Base-by-base conservation (phyloP, 2,113 vertebrate species). In the Lota lota region DNA sequence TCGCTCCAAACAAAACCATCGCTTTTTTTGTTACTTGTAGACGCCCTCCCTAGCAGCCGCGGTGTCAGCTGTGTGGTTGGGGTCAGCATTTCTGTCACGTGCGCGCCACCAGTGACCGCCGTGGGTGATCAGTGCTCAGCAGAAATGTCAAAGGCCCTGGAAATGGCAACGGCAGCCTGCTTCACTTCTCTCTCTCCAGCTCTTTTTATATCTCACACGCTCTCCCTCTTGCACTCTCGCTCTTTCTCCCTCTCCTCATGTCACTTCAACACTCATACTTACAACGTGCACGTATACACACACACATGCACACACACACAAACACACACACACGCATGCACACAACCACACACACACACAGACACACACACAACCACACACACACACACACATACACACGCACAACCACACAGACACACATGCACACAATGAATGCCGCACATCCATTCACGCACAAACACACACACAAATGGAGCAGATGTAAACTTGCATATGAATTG, bases 71-170 rank as follows among this genome's bases (percentile, higher is more conserved):
- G 47, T 64, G 71, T 0, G 22, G 66, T 47, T 4, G 74, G 74
- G 85, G 82, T 90, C 80, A 86, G 88, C 82, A 80, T 70, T 81
- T 84, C 83, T 88, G 83, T 87, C 85, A 87, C 76, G 69, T 67
- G 67, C 66, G 56, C 69, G 50, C 85, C 85, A 84, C 67, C 53
- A 21, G 1, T 61, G 17, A 60, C 72, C 57, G 54, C 81, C 76
- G 51, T 63, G 79, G 80, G 78, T 86, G 87, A 88, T 86, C 87
- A 73, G 69, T 5, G 67, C 85, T 89, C 85, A 88, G 90, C 88
- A 88, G 72, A 89, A 89, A 87, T 91, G 86, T 89, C 86, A 88
- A 68, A 56, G 40, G 36, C 68, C 62, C 72, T 64, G 76, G 63
- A 86, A 82, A 75, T 68, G 79, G 74, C 76, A 47, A 73, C 60